These are phyloP conservation scores for Melolontha melolontha DNA, from an alignment of 2,888 invertebrate genomes.

Conservation along the genomic window DNA sequence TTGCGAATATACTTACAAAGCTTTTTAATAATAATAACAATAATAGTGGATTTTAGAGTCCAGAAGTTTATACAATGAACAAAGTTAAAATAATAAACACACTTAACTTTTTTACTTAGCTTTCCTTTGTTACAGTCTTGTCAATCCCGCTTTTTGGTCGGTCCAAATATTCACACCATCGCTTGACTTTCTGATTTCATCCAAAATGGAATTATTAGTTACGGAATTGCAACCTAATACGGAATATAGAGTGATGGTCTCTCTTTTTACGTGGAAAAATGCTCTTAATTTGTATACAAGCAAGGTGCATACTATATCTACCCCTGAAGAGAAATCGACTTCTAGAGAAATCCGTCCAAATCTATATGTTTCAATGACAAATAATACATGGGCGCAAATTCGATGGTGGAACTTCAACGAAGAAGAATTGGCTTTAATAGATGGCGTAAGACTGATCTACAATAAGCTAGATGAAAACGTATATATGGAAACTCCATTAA, in stretches of 20 bases:
- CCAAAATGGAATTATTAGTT: slow-evolving; percentile 86
- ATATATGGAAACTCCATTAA: slow-evolving; percentile 85
- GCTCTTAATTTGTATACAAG: slow-evolving; percentile 83
- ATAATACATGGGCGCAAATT: slow-evolving; percentile 82
- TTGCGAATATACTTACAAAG: no score
- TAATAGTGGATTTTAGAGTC: no score
- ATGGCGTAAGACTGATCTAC: slow-evolving; percentile 88
- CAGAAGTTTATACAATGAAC: no score
- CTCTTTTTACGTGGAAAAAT: slow-evolving; percentile 78
- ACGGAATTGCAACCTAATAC: slow-evolving; percentile 82
- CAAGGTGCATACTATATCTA: slow-evolving; percentile 79
- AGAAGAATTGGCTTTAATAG: slow-evolving; percentile 84
- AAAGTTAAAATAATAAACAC: no score
- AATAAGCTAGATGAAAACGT: slow-evolving; percentile 85
- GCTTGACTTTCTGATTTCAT: slow-evolving; percentile 85
- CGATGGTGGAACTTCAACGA: slow-evolving; percentile 86
- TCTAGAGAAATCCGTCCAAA: slow-evolving; percentile 78
- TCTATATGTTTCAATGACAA: slow-evolving; percentile 78
- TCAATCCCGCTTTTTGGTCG: slow-evolving; percentile 81
- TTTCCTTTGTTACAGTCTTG: no score
- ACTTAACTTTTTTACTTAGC: no score
- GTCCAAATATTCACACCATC: slow-evolving; percentile 89
- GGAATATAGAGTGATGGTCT: slow-evolving; percentile 85
- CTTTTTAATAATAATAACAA: no score
- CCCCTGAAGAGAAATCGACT: slow-evolving; percentile 69